These are phyloP conservation scores for Caenorhabditis becei DNA, from an alignment of 2,888 invertebrate genomes.

Conservation along the genomic window DNA sequence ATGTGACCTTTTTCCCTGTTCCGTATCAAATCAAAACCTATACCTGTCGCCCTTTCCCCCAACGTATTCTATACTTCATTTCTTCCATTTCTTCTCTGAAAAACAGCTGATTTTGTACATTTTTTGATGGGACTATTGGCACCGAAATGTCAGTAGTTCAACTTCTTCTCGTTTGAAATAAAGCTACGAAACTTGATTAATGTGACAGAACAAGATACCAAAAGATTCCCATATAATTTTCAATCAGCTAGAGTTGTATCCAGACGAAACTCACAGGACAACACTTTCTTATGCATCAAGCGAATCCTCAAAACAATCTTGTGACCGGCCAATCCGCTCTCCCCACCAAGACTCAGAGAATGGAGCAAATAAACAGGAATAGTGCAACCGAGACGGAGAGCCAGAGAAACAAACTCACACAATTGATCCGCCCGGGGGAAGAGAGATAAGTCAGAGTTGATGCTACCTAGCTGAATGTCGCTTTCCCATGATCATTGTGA, in stretches of 20 bases:
- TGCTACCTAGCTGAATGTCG: conserved; percentile 9
- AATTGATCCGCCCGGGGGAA: neutral
- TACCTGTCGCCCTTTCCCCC: conserved; percentile 25
- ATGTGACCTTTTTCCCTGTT: conserved; percentile 2
- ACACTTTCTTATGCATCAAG: no score
- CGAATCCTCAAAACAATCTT: no score
- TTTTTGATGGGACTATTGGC: neutral
- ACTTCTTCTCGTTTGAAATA: neutral
- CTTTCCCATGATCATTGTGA: conserved; percentile 17
- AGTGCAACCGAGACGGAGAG: neutral
- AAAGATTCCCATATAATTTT: no score
- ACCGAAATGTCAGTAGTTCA: neutral
- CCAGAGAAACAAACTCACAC: neutral
- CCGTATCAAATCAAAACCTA: conserved; percentile 34
- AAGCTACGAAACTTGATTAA: neutral
- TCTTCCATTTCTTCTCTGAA: neutral
- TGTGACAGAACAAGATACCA: neutral
- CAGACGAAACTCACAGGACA: no score
- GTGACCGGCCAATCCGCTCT: neutral
- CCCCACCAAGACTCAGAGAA: neutral
- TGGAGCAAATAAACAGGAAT: neutral
- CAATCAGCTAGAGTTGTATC: no score
- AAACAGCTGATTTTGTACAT: neutral
- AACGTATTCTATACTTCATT: neutral
- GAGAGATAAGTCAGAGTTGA: neutral